Percentiles rank a stretch among this genome's conserved stretches.
Conservation (phyloP, 2,888 invertebrate species). For the Reticulitermes lucifugus region DNA sequence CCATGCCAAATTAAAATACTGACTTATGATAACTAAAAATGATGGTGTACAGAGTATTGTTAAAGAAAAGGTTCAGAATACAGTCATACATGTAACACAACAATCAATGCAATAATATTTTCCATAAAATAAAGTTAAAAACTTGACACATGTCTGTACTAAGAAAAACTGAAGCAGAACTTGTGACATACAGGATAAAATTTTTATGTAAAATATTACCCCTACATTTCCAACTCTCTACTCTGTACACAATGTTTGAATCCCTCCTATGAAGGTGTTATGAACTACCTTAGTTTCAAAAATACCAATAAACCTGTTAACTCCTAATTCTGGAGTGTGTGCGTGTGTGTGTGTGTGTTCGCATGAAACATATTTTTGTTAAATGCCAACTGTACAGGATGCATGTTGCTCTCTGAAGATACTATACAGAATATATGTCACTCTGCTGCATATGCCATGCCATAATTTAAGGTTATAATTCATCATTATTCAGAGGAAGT, state of each 20-base stretch:
- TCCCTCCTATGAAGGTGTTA: neutral
- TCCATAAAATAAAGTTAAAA: neutral
- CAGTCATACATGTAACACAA: neutral
- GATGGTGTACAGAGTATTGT: neutral
- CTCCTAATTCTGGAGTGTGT: neutral
- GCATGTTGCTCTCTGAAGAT: neutral
- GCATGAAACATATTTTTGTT: neutral
- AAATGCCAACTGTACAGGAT: constrained; percentile 37
- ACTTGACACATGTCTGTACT: too few species aligned
- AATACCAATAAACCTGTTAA: neutral
- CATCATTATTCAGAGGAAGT: too few species aligned
- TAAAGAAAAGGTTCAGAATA: neutral
- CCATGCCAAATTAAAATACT: neutral
- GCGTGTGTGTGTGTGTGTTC: neutral
- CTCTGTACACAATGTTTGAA: neutral
- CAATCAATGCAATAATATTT: neutral
- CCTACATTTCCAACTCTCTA: neutral
- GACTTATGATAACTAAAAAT: neutral
- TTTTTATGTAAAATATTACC: neutral
- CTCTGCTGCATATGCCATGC: neutral
- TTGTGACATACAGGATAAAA: neutral
- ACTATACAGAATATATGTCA: neutral
- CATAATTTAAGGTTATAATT: neutral
- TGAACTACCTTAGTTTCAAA: neutral
- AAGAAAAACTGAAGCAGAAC: too few species aligned